These are phyloP conservation scores for Panthera tigris DNA, from an alignment of 2,113 vertebrate species.

Conservation along the genomic window DNA sequence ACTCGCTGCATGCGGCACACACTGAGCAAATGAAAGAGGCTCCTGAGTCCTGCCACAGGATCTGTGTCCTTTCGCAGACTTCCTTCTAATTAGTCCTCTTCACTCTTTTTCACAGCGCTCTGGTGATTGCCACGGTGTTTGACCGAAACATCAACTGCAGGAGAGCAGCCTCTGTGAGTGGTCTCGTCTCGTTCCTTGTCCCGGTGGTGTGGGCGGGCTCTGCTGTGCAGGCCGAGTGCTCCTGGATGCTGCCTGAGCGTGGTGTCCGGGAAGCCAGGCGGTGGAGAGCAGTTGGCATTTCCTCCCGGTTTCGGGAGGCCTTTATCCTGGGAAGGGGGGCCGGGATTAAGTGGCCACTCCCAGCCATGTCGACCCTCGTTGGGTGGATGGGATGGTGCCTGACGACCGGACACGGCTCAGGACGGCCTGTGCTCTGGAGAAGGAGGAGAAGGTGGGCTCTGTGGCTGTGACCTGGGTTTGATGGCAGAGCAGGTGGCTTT, in stretches of 20 bases:
- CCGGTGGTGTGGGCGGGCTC: background rate
- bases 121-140: conserved; percentile 63
- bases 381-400: background rate
- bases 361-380: background rate
- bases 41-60: background rate
- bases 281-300: background rate
- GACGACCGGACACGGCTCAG: background rate
- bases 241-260: background rate
- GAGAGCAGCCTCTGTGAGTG: conserved; percentile 75
- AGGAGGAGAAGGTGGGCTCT: background rate
- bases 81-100: accelerated
- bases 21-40: background rate
- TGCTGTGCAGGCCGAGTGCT: background rate
- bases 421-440: background rate
- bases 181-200: background rate
- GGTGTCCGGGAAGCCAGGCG: accelerated
- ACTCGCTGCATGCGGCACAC: background rate
- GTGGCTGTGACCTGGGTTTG: background rate
- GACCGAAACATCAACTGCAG: conserved; percentile 76
- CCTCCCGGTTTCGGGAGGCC: background rate
- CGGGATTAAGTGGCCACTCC: no score
- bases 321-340: background rate
- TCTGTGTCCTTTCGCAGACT: background rate
- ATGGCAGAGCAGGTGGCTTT: background rate
- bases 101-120: background rate